A percentile compares a stretch with the other conserved stretches of the same genome.
These are phyloP conservation scores for Platerodrilus igneus DNA, from an alignment of 2,888 invertebrate species.

Conservation along the genomic window DNA sequence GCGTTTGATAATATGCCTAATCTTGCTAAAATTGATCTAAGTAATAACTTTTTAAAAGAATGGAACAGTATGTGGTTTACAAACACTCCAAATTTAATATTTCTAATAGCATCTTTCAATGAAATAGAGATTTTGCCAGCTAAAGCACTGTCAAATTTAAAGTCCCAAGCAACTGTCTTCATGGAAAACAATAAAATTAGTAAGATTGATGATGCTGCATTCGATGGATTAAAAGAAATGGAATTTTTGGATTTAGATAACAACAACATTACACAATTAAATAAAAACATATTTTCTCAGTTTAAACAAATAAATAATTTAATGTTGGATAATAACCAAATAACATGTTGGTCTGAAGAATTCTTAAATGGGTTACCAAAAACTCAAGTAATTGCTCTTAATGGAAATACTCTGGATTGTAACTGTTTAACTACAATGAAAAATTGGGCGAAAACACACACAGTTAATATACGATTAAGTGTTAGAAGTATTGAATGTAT, in stretches of 20 bases:
- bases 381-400: conserved; percentile 8
- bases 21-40: conserved; percentile 36
- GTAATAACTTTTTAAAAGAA: conserved; percentile 35
- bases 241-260: conserved; percentile 14
- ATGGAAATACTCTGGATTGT: conserved; percentile 15
- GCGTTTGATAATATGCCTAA: conserved; percentile 36
- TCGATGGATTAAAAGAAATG: conserved; percentile 13
- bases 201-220: conserved; percentile 8
- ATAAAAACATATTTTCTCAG: conserved; percentile 5
- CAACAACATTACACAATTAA: conserved; percentile 2
- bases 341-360: conserved; percentile 10
- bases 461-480: conserved; percentile 8
- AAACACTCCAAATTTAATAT: conserved; percentile 36
- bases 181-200: conserved; percentile 10
- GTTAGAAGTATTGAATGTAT: conserved; percentile 14
- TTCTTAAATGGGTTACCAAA: conserved; percentile 6
- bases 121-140: conserved; percentile 32
- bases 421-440: conserved; percentile 14
- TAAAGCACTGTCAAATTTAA: conserved; percentile 17
- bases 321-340: conserved; percentile 11
- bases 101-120: conserved; percentile 37
- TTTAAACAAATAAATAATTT: conserved; percentile 9
- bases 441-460: conserved; percentile 11
- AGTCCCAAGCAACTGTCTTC: conserved; percentile 9
- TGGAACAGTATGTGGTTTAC: conserved; percentile 42